phyloP scores from a whole-genome alignment of 2,888 invertebrate species.

The Chelonus formosanus region DNA sequence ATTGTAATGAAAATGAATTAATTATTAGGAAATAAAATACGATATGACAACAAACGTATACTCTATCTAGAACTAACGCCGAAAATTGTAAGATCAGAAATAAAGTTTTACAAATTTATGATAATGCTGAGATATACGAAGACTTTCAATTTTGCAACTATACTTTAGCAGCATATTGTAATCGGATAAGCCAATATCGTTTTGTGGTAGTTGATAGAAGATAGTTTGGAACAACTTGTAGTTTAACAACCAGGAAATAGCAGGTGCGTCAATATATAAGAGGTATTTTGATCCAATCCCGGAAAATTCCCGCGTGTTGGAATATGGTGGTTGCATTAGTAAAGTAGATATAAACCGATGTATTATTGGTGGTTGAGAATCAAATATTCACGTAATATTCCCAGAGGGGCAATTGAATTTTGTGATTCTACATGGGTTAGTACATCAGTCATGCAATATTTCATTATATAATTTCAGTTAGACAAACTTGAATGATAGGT shows the following conservation, averaged over 20 bases:
- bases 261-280: constrained; percentile 25
- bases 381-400: constrained; percentile 26
- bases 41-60: no score
- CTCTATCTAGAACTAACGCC: no score
- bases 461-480: not conserved
- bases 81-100: no score
- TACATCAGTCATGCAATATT: not conserved
- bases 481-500: no score
- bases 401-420: constrained; percentile 26
- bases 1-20: no score
- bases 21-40: no score
- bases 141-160: no score
- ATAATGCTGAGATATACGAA: no score
- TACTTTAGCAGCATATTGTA: not conserved
- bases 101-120: no score
- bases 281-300: not conserved
- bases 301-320: not conserved
- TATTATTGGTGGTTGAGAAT: constrained; percentile 12
- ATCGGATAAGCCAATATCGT: constrained; percentile 35
- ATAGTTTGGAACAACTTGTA: constrained; percentile 29
- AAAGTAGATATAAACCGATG: constrained; percentile 7
- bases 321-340: not conserved
- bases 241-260: constrained; percentile 17
- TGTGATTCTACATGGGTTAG: no score
- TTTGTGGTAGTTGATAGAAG: constrained; percentile 28